These are phyloP conservation scores for Dicerorhinus sumatrensis DNA, from an alignment of 2,113 vertebrate genomes.

Conservation along the genomic window DNA sequence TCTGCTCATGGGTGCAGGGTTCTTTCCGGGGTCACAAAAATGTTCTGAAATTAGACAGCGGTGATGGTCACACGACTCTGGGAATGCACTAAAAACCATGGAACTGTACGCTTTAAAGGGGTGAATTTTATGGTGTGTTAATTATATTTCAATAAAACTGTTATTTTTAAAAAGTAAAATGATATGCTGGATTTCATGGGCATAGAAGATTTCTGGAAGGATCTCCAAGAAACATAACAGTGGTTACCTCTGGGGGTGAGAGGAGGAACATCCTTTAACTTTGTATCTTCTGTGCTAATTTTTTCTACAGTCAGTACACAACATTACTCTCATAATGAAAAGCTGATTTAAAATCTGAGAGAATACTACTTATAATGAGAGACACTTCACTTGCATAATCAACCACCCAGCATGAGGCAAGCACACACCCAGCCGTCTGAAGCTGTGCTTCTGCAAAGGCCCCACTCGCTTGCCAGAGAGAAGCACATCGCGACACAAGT, in stretches of 20 bases:
- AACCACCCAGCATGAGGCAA: fast-evolving
- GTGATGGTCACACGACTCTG: too few species aligned
- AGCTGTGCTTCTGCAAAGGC: fast-evolving
- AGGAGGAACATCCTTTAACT: too few species aligned
- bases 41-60: background rate
- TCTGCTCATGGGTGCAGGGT: background rate
- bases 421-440: fast-evolving
- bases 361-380: fast-evolving
- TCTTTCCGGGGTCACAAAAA: too few species aligned
- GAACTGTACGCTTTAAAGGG: fast-evolving
- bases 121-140: background rate
- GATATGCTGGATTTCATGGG: background rate
- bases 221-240: background rate
- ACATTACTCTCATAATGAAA: fast-evolving
- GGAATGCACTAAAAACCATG: background rate
- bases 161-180: background rate
- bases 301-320: too few species aligned
- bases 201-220: background rate
- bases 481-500: fast-evolving
- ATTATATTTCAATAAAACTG: background rate
- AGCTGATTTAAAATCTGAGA: background rate
- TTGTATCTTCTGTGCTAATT: fast-evolving
- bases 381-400: fast-evolving
- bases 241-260: too few species aligned
- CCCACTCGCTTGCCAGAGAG: fast-evolving